Evolutionary conservation across 2,888 invertebrate species (phyloP), one percentile per base, ranked within the genome.

Genomic region (Zhuqinia jingwanae): DNA sequence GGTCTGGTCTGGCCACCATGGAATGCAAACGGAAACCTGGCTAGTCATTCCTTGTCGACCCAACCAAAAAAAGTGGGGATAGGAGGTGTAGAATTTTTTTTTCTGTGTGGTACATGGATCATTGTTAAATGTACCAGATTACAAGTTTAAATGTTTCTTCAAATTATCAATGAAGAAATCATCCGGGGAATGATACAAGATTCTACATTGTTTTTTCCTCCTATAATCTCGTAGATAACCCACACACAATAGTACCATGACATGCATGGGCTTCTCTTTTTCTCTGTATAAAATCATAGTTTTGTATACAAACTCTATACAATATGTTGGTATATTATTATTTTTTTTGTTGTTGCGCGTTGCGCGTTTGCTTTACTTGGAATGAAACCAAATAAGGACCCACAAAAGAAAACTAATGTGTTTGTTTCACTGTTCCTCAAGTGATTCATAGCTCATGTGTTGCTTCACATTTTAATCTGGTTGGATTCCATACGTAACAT

Each of bases 161-260:
- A 73, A 47, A 70, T 81, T 81, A 73, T 73, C 81, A 58, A 53
- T 58, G 20, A 73, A 81, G 73, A 73, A 70, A 81, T 81, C 81
- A 73, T 73, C 70, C 45, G 58, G 81, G 56, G 73, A 36, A 36
- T 36, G 36, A 81, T 56, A 47, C 65, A 36, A 68, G 45, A 65
- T 65, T 45, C 22, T 68, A 45, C 25, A 68, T 45, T 68, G 45
- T 68, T n/a, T n/a, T n/a, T n/a, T n/a, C n/a, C n/a, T n/a, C n/a
- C n/a, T n/a, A n/a, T n/a, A n/a, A n/a, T n/a, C n/a, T n/a, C n/a
- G n/a, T n/a, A n/a, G n/a, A n/a, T n/a, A n/a, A n/a, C 68, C 68
- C 68, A 20, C 45, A 68, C 42, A 20, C 1, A 8, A 56, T 17
- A 1, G 20, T 20, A 42, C 20, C 42, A 45, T 36, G 42, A n/a